Percentiles rank a stretch among this genome's conserved stretches.
These are phyloP conservation scores for Orcinus orca DNA, from an alignment of 2,113 vertebrate genomes.

Conservation along the genomic window DNA sequence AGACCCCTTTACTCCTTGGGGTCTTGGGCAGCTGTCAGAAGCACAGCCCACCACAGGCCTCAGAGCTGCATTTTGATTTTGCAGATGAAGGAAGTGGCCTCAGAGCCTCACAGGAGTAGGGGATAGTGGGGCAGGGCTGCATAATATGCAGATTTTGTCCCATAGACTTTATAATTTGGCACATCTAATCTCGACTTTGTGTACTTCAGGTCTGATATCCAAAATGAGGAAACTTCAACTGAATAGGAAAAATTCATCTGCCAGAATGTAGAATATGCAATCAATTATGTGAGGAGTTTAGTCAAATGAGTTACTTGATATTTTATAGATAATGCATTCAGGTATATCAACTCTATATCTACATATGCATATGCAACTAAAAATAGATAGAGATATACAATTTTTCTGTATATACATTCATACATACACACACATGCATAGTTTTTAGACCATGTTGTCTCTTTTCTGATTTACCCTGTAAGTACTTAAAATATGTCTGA, in stretches of 20 bases:
- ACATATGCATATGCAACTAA: not conserved
- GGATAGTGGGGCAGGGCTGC: too few species aligned
- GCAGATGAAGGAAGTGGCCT: slow-evolving; percentile 17
- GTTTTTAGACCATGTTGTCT: not conserved
- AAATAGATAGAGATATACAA: not conserved
- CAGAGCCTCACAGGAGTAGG: not conserved
- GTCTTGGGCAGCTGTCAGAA: slow-evolving; percentile 72
- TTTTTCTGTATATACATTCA: not conserved
- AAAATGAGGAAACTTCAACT: not conserved
- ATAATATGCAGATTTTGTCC: not conserved
- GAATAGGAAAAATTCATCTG: not conserved
- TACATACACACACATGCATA: not conserved
- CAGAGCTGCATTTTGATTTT: slow-evolving; percentile 49
- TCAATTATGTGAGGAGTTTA: not conserved
- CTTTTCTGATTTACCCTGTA: not conserved
- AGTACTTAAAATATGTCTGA: not conserved
- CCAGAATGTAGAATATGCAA: not conserved
- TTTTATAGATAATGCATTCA: not conserved
- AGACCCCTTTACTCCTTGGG: slow-evolving; percentile 65
- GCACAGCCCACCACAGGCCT: slow-evolving; percentile 32
- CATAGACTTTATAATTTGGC: not conserved
- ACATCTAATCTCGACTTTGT: not conserved
- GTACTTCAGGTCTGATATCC: not conserved
- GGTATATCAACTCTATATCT: not conserved
- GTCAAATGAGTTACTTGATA: not conserved